Base-by-base conservation (phyloP, 2,113 vertebrate species). In the Macquaria ambigua region DNA sequence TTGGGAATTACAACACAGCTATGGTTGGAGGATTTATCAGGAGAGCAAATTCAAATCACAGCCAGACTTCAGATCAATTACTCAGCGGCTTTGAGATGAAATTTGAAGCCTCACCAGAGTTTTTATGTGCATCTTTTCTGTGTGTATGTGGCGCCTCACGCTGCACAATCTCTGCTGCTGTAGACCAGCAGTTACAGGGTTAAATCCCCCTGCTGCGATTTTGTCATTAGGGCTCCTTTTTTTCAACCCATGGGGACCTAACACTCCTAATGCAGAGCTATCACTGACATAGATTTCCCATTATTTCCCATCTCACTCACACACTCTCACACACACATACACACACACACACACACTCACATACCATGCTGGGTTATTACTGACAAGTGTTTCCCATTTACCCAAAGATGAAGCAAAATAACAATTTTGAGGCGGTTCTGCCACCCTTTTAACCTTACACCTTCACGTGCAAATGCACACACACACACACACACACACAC, bases 361-460 rank as follows among this genome's bases (percentile, higher is more conserved):
- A 77, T 31, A 39, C 31, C 74, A 80, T 46, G 58, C 82, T 81
- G 76, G 78, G 85, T 90, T 88, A 90, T 91, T 90, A 89, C 87
- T 87, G 86, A 92, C 91, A 92, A 88, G 87, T 74, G 74, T 90
- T 91, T 94, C 78, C 85, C 85, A 92, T 94, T 93, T 90, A 79
- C 89, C 70, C 58, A 2, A 82, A 88, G 83, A 89, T 90, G 77
- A 90, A 86, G 80, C 70, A 87, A 88, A 89, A 90, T 91, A 86
- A 82, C 84, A 81, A 77, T 89, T 90, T 81, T 67, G 63, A 73
- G 77, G 66, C 21, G 3, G 56, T 63, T 77, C 79, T 46, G 21
- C 62, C 77, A 66, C n/a, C 88, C 81, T 85, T 89, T 92, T 94
- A 91, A 92, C 91, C 91, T 93, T 86, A 58, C 82, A 90, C 82